Base-by-base conservation (phyloP, 2,797 vertebrate genomes). In the Hoplostethus mediterraneus region DNA sequence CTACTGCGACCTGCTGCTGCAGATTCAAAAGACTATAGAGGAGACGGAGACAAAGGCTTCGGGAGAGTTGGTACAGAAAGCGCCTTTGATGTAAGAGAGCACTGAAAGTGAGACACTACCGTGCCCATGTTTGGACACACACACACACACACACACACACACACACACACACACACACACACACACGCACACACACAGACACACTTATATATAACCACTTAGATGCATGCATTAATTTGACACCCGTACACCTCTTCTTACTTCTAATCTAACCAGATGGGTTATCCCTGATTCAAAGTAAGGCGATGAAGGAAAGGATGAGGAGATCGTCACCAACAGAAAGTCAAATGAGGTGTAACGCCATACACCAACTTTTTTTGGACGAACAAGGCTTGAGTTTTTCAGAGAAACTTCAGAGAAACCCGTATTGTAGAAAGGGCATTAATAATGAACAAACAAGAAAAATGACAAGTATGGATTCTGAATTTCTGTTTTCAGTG, bases 181-280 rank as follows among this genome's bases (percentile, higher is more conserved):
- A 10, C 33, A 47, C 30, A 14, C 33, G 52, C 12, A 2, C 25
- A 49, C 61, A 38, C 47, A 30, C 28, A 61, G 49, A 51, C 33
- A 30, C 25, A 31, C 28, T n/a, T n/a, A n/a, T n/a, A n/a, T n/a
- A n/a, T n/a, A n/a, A n/a, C n/a, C n/a, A n/a, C n/a, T n/a, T n/a
- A n/a, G n/a, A n/a, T n/a, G n/a, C n/a, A 21, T 21, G 21, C 21
- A 21, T 21, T 21, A 21, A 21, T 21, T 21, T 21, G 21, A 14
- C 9, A 55, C 17, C 61, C 17, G 58, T 0, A 42, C 30, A 63
- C 17, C 28, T 67, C 67, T 30, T 71, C 73, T 71, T 67, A 62
- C 45, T 57, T 74, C 70, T 89, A 88, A 90, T 87, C 88, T 82
- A 75, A 83, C 75, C 82, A 89, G 87, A 89, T 77, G 77, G 84